Evolutionary conservation across 2,113 vertebrate species (phyloP), one percentile per base, ranked within the genome.

Genomic region (Mesitornis unicolor): DNA sequence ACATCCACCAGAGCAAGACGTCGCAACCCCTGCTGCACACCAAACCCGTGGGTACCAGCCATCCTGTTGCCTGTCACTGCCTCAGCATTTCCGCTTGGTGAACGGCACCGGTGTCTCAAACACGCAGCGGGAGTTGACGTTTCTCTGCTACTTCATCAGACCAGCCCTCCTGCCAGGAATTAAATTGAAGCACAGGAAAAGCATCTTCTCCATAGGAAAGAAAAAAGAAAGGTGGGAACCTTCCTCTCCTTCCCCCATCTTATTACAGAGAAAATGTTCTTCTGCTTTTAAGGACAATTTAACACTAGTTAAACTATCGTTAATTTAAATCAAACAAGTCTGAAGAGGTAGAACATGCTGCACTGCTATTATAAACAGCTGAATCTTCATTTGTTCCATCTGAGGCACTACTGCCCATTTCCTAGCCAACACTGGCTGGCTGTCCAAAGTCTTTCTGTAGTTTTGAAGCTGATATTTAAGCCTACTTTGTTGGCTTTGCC

Each of bases 251-350:
- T 74, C 79, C 83, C 51, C 84, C 45, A 35, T 54, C 87, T 67
- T 88, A 87, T 91, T 89, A 73, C 29, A 77, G 8, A 81, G 64
- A 80, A 76, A 88, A 63, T 17, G 61, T 84, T 91, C 74, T 85
- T 48, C 71, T 84, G 67, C 82, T 92, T 96, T 90, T 90, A 94
- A 95, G 89, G 93, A 54, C 65, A 91, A 96, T 95, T 96, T 95
- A 95, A 85, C 87, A 86, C 78, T 42, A 75, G 60, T 94, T 93
- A 95, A 95, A 87, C 29, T 47, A 73, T 25, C 1, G 5, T 88
- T 95, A 95, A 95, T 95, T 94, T 93, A 96, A 95, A 88, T 92
- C 84, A 93, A 95, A 91, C 70, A 73, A 80, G 89, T 90, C 69
- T 76, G 47, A 31, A 93, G 50, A 86, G 51, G 73, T 0, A 56